Evolutionary conservation across 2,113 vertebrate species (phyloP).

Genomic region (Cebidichthys violaceus): DNA sequence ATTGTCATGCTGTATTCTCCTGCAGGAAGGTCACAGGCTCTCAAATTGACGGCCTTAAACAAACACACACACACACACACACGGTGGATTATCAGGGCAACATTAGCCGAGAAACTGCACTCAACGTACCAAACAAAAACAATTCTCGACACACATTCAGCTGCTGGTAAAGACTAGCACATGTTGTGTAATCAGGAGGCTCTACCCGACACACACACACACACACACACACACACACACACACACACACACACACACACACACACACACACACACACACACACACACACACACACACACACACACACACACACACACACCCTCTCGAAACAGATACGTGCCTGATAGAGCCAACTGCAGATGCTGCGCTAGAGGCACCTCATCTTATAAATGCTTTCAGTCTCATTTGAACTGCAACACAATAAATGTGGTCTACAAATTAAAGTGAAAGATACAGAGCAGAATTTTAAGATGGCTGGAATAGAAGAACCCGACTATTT

Average conservation of each 20-base stretch:
- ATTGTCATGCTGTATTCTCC: not conserved
- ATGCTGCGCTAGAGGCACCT: conserved; percentile 22
- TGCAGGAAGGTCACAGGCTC: conserved; percentile 33
- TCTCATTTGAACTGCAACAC: conserved; percentile 32
- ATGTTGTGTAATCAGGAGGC: conserved; percentile 77
- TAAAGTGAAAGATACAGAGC: conserved; percentile 38
- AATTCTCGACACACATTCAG: conserved; percentile 55
- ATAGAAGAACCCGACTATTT: conserved; percentile 9
- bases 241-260: conserved; percentile 38
- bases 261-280: conserved; percentile 35
- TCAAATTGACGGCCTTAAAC: conserved; percentile 16
- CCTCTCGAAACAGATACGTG: conserved; percentile 39
- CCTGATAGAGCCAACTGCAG: conserved; percentile 28
- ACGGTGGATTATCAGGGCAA: conserved; percentile 45
- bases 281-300: conserved; percentile 48
- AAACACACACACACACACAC: conserved; percentile 15
- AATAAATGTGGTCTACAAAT: conserved; percentile 10
- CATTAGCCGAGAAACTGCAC: conserved; percentile 32
- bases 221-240: conserved; percentile 35
- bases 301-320: conserved; percentile 17
- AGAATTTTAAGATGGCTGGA: conserved; percentile 13
- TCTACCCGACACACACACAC: conserved; percentile 58
- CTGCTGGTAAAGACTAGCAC: conserved; percentile 60
- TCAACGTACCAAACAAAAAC: conserved; percentile 64
- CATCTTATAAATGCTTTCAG: conserved; percentile 36